Evolutionary conservation across 2,888 invertebrate species (phyloP).

Genomic region (Subacronicta megacephala): DNA sequence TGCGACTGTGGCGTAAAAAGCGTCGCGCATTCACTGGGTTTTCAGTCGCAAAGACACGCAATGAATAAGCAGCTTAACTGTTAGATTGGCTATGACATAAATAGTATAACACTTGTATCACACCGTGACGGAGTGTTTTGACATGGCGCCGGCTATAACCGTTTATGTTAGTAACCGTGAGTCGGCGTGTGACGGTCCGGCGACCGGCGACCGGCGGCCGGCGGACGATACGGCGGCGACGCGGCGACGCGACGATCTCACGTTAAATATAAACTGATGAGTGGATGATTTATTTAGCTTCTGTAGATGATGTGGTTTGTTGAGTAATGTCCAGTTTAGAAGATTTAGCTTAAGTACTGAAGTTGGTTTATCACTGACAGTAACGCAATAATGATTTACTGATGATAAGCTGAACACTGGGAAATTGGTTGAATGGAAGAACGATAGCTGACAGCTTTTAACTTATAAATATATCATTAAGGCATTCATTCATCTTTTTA

Average conservation of each 20-base stretch:
- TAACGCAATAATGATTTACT: slow-evolving; percentile 2
- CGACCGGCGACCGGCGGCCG: slow-evolving; percentile 25
- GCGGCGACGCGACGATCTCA: slow-evolving; percentile 42
- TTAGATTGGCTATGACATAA: slow-evolving; percentile 52
- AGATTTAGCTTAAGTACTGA: slow-evolving; percentile 11
- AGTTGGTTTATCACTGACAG: slow-evolving; percentile 27
- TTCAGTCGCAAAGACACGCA: slow-evolving; percentile 2
- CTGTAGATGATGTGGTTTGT: slow-evolving; percentile 33
- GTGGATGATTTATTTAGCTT: slow-evolving; percentile 36
- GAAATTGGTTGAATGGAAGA: too few relatives aligned
- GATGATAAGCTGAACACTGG: too few relatives aligned
- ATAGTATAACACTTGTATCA: slow-evolving; percentile 43
- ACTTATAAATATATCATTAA: too few relatives aligned
- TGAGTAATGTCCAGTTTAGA: slow-evolving; percentile 32
- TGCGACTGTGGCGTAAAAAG: too few relatives aligned
- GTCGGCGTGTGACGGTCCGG: slow-evolving; percentile 42
- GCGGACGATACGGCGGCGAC: slow-evolving; percentile 38
- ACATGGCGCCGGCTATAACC: slow-evolving; percentile 54
- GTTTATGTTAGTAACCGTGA: slow-evolving; percentile 49
- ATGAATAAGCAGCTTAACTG: slow-evolving; percentile 17
- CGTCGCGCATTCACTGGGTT: not conserved
- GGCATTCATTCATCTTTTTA: too few relatives aligned
- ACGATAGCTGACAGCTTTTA: too few relatives aligned
- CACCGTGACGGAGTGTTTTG: slow-evolving; percentile 51
- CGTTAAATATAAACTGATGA: slow-evolving; percentile 56